Percentiles rank a stretch among this genome's conserved stretches.
Evolutionary conservation across 1,140 invertebrate species (phyloP).

Genomic region (Leptinotarsa defecta): DNA sequence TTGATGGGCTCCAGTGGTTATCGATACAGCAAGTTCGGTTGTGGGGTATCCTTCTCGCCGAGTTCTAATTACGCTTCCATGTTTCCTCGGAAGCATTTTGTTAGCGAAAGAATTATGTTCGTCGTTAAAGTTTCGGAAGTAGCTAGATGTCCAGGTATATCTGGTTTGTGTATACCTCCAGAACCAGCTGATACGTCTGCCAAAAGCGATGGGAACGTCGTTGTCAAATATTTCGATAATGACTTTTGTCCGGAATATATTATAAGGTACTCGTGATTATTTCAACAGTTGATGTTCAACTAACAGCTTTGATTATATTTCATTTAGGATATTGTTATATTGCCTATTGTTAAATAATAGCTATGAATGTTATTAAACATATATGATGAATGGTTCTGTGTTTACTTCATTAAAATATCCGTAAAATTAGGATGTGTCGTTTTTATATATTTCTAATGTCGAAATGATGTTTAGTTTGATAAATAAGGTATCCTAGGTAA

Average conservation of each 20-base stretch:
- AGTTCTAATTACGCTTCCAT: neutral
- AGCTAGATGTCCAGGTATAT: neutral
- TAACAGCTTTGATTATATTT: too few species aligned
- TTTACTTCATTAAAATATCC: too few species aligned
- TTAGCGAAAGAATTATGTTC: neutral
- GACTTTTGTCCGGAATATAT: conserved; percentile 21
- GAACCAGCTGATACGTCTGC: conserved; percentile 4
- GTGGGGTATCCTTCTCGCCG: conserved; percentile 11
- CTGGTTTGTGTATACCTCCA: conserved; percentile 7
- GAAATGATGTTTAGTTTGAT: too few species aligned
- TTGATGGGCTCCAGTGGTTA: neutral
- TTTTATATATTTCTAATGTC: too few species aligned
- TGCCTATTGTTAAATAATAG: too few species aligned
- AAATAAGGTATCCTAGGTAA: too few species aligned
- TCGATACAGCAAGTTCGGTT: conserved; percentile 11
- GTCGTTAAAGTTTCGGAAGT: conserved; percentile 4
- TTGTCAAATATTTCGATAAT: conserved; percentile 18
- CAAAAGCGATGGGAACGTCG: neutral
- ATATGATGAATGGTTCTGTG: too few species aligned
- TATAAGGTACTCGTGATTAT: conserved; percentile 11
- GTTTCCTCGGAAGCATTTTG: neutral
- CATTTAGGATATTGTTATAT: too few species aligned
- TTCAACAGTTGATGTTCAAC: neutral
- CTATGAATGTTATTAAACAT: too few species aligned
- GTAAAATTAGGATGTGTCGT: too few species aligned